Evolutionary conservation across 2,797 vertebrate species (phyloP), one percentile per base, ranked within the genome.

Genomic region (Diglossa cyanea): DNA sequence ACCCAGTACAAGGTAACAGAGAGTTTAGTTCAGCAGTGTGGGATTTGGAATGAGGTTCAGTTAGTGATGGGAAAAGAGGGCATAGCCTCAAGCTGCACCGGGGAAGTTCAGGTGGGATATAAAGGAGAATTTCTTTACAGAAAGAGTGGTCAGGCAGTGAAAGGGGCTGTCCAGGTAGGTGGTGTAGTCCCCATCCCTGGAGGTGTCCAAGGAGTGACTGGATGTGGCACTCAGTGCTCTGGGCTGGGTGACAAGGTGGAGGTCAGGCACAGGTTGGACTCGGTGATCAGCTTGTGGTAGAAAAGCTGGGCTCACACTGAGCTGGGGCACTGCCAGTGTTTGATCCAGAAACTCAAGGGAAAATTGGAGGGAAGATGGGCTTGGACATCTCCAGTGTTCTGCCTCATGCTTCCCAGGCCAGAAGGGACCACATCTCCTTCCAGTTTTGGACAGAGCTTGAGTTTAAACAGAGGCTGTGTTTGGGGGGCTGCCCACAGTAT

Each of bases 401-500:
- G 44, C 75, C 47, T 61, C 0, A 0, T 17, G 45, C 35, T 35
- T 19, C 48, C 6, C 2, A 3, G 44, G 55, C 30, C 51, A 47
- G 65, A 14, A 10, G 17, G 53, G 20, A 60, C 33, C 17, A 2
- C 0, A 0, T 26, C 28, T 79, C 8, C 31, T 45, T 35, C 37
- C 17, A 26, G 7, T 40, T 6, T 1, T 3, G 17, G 24, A 44
- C 40, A 44, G 15, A 66, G 8, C 30, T 26, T n/a, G 62, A 19
- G 6, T 31, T 82, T 28, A 48, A 60, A 13, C 7, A 71, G 28
- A 35, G 31, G 7, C 47, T 24, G 2, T 24, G 42, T 54, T 30
- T 45, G 47, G 1, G 2, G 42, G 42, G 40, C 7, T 17, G 20
- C 61, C 68, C 19, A 0, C 44, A 6, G 57, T 0, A 0, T 14